Evolutionary conservation across 2,888 invertebrate species (phyloP).

Genomic region (Glaucopsyche alexis): DNA sequence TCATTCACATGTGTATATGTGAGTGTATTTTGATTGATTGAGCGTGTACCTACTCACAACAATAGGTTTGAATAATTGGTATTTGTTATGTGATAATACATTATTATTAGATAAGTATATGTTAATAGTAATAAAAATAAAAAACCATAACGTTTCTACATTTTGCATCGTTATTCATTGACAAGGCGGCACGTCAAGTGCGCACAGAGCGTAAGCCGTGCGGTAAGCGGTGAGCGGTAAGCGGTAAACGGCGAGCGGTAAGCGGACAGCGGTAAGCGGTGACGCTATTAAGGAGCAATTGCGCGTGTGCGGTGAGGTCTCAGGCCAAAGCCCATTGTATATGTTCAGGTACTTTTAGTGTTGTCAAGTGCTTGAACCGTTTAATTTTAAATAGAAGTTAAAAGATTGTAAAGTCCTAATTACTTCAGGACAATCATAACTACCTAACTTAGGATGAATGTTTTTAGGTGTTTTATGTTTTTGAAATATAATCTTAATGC

Average conservation of each 20-base stretch:
- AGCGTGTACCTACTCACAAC: too few relatives aligned
- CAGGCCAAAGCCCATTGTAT: constrained; percentile 3
- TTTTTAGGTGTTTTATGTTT: too few relatives aligned
- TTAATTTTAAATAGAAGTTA: constrained; percentile 31
- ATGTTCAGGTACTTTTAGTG: constrained; percentile 11
- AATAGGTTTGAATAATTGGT: too few relatives aligned
- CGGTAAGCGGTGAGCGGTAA: not conserved
- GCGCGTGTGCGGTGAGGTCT: constrained; percentile 19
- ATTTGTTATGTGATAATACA: too few relatives aligned
- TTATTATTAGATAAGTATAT: too few relatives aligned
- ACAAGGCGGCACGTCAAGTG: constrained; percentile 14
- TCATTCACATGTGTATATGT: too few relatives aligned
- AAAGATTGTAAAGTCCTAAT: constrained; percentile 6
- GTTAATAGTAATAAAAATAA: too few relatives aligned
- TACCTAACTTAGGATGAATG: too few relatives aligned
- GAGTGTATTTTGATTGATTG: too few relatives aligned
- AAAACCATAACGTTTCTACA: not conserved
- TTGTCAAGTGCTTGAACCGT: constrained; percentile 5
- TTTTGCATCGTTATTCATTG: constrained; percentile 5
- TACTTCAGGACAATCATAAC: too few relatives aligned
- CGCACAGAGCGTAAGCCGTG: constrained; percentile 19
- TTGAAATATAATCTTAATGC: too few relatives aligned
- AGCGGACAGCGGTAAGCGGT: constrained; percentile 2
- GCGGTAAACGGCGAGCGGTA: not conserved
- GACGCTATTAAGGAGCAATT: constrained; percentile 23